Evolutionary conservation across 2,888 invertebrate species (phyloP).

Genomic region (Ashinkailepas kermadecensis): DNA sequence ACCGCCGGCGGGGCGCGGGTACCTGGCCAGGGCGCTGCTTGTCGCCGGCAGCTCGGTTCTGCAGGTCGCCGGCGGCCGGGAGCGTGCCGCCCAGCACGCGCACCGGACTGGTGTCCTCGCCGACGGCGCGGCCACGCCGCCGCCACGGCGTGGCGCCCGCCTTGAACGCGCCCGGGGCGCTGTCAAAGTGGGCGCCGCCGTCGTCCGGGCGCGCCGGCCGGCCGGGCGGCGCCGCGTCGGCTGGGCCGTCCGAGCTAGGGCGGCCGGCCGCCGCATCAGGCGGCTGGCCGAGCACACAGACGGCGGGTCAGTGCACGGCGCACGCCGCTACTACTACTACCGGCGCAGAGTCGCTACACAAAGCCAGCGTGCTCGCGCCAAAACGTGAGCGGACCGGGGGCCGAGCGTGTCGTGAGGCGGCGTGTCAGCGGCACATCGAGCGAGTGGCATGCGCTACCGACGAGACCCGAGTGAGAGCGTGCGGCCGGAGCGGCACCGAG

Average conservation of each 20-base stretch:
- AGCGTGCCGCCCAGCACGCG: slow-evolving; percentile 4
- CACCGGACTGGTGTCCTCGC: neutral
- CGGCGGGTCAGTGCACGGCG: neutral
- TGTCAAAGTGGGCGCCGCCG: neutral
- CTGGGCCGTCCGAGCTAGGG: neutral
- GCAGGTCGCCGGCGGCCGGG: neutral
- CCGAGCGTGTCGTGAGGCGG: too few species aligned
- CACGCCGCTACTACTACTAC: neutral
- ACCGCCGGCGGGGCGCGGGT: neutral
- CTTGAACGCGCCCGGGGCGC: neutral
- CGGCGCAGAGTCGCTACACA: neutral
- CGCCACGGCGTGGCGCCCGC: neutral
- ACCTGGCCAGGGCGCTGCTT: neutral
- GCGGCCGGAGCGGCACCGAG: too few species aligned
- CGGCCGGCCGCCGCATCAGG: neutral
- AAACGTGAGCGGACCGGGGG: too few species aligned
- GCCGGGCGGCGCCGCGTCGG: neutral
- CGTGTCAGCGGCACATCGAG: too few species aligned
- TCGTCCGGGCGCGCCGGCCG: neutral
- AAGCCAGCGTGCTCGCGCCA: neutral
- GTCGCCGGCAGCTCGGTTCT: neutral
- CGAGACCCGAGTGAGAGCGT: too few species aligned
- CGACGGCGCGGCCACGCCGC: neutral
- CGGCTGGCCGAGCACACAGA: neutral
- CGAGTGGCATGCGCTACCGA: too few species aligned